A percentile compares a stretch with the other conserved stretches of the same genome.
These are phyloP conservation scores for Odocoileus hemionus DNA, from an alignment of 2,113 vertebrate species.

Conservation along the genomic window DNA sequence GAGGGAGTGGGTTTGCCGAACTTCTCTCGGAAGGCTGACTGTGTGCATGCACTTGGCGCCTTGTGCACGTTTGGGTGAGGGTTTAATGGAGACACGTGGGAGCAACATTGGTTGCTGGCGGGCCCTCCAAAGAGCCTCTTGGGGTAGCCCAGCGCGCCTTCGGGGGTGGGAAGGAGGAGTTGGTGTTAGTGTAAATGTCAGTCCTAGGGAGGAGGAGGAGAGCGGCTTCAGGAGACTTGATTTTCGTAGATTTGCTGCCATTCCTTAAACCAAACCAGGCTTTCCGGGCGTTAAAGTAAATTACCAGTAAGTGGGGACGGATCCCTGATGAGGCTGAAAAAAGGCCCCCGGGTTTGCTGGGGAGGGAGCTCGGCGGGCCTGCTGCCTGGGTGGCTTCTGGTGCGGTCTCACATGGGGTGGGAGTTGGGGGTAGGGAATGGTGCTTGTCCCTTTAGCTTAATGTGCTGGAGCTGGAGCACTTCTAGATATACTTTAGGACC, in stretches of 20 bases:
- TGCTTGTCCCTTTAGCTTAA: not conserved
- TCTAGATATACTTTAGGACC: not conserved
- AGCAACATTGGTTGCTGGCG: not conserved
- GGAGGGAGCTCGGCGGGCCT: not conserved
- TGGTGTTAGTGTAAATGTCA: not conserved
- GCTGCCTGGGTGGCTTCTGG: not conserved
- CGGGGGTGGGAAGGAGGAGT: not conserved
- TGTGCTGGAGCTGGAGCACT: not conserved
- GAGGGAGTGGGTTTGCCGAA: not conserved
- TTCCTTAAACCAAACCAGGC: constrained; percentile 3
- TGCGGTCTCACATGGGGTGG: not conserved
- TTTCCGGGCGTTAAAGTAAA: constrained; percentile 22
- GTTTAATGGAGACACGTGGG: constrained; percentile 41
- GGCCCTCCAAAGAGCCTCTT: not conserved
- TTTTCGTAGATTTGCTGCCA: constrained; percentile 16
- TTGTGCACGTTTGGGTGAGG: not conserved
- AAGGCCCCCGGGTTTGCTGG: not conserved
- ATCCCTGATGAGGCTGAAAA: not conserved
- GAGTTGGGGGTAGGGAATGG: not conserved
- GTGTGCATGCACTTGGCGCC: not conserved
- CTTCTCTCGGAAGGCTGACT: not conserved
- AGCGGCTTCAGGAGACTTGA: constrained; percentile 27
- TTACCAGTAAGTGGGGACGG: not conserved
- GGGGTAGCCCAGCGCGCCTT: not conserved
- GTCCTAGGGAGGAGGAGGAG: not conserved